Percentiles rank a stretch among this genome's conserved stretches.
These are phyloP conservation scores for Scatophagus argus DNA, from an alignment of 2,113 vertebrate species.

Conservation along the genomic window DNA sequence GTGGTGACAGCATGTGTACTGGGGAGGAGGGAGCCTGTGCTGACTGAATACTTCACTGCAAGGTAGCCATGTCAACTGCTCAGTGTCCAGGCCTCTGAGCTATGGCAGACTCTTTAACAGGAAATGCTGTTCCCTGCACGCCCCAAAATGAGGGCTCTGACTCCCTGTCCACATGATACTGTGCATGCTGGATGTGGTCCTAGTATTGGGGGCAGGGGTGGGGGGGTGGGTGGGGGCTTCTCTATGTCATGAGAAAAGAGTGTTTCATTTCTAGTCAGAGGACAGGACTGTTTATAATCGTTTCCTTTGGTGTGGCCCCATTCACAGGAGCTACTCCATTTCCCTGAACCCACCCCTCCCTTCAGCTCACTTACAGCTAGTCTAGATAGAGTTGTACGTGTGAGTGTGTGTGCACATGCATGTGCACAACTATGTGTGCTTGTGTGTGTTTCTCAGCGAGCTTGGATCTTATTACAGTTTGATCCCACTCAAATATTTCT, in stretches of 20 bases:
- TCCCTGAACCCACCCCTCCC: slow-evolving; percentile 68
- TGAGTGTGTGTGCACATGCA: slow-evolving; percentile 56
- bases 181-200: slow-evolving; percentile 53
- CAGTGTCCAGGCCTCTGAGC: slow-evolving; percentile 48
- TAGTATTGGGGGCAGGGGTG: slow-evolving; percentile 55
- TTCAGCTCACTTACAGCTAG: slow-evolving; percentile 69
- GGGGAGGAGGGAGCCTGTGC: slow-evolving; percentile 44
- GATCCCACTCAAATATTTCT: slow-evolving; percentile 89
- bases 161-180: slow-evolving; percentile 58
- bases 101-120: slow-evolving; percentile 55
- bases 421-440: slow-evolving; percentile 57
- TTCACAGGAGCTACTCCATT: slow-evolving; percentile 75
- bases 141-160: slow-evolving; percentile 48
- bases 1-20: slow-evolving; percentile 76
- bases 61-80: slow-evolving; percentile 72
- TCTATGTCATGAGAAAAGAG: slow-evolving; percentile 72
- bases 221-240: too few species aligned
- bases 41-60: slow-evolving; percentile 72
- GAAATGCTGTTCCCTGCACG: slow-evolving; percentile 54
- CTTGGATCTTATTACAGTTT: slow-evolving; percentile 88
- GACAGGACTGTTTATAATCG: slow-evolving; percentile 72
- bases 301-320: slow-evolving; percentile 80
- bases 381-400: slow-evolving; percentile 65
- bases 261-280: slow-evolving; percentile 82
- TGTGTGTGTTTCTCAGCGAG: slow-evolving; percentile 77